Base-by-base conservation (phyloP, 1,140 invertebrate genomes). In the Camponotus pennsylvanicus region DNA sequence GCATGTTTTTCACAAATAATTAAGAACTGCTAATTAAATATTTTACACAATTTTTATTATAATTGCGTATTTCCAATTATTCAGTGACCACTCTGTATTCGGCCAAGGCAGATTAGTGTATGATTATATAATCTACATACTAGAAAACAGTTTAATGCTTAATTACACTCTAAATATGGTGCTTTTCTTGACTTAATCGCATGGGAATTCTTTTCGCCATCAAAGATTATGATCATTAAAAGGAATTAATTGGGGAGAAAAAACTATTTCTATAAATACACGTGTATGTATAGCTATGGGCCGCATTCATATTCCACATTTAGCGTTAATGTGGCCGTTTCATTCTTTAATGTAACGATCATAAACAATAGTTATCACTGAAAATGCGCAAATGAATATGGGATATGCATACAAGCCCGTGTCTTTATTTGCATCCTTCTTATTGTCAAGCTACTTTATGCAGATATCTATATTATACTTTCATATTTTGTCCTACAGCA, bases 51-150 rank as follows among this genome's bases (percentile, higher is more conserved):
- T 37, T 67, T 7, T n/a, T 15, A 70, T 52, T 66, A 61, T 13
- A 40, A 27, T 55, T 76, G 11, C 15, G 18, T 32, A 55, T 67
- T 45, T 55, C 70, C 18, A 80, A 69, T 84, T 84, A 13, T 77
- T 85, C 63, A 87, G 78, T 61, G 71, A 67, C 80, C 40, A 75
- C 32, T 55, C 69, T 7, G 21, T 77, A 66, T n/a, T 63, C 18
- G 63, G 86, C 34, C 80, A 90, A 88, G 78, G 83, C 83, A 73
- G 64, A 85, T 86, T 63, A 49, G 34, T 87, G 82, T 52, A 52
- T 88, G 76, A 83, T 90, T 83, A 64, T 89, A 64, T 90, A 88
- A 69, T 21, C 52, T 90, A 89, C 83, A 18, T 69, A 69, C 78
- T 89, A 86, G 27, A 69, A 84, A 84, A 86, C 69, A 61, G 40